Percentiles rank a stretch among this genome's conserved stretches.
phyloP scores from a whole-genome alignment of 2,797 vertebrate species.

The Rhinogobio ventralis region DNA sequence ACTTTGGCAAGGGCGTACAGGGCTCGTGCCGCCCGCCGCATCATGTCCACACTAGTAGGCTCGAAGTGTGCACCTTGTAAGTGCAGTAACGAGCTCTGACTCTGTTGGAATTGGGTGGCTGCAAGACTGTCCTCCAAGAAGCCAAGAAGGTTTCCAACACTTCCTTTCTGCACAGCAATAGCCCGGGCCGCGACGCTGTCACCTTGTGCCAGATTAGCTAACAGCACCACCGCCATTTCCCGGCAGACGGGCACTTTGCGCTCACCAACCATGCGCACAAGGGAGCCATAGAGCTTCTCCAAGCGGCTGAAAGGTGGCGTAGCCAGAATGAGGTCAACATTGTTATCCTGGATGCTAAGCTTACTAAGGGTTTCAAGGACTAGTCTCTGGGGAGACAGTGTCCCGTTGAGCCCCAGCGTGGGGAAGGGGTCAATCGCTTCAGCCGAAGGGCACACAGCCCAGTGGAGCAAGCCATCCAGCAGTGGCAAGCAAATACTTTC shows the following conservation, averaged over 20 bases:
- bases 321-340: slow-evolving; percentile 98
- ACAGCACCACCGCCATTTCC: slow-evolving; percentile 97
- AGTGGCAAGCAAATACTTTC: slow-evolving; percentile 98
- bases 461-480: slow-evolving; percentile 96
- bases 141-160: slow-evolving; percentile 95
- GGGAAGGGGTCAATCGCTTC: slow-evolving; percentile 98
- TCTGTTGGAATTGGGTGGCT: slow-evolving; percentile 97
- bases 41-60: slow-evolving; percentile 99
- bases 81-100: slow-evolving; percentile 91
- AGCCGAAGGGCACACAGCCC: slow-evolving; percentile 97
- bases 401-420: slow-evolving; percentile 90
- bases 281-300: slow-evolving; percentile 94
- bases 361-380: slow-evolving; percentile 99
- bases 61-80: slow-evolving; percentile 93
- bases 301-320: slow-evolving; percentile 96
- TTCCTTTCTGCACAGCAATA: slow-evolving; percentile 96
- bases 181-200: slow-evolving; percentile 93
- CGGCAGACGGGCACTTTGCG: slow-evolving; percentile 97
- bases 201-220: slow-evolving; percentile 97
- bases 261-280: slow-evolving; percentile 97
- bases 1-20: slow-evolving; percentile 96
- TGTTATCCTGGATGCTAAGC: slow-evolving; percentile 99
- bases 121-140: slow-evolving; percentile 99
- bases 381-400: slow-evolving; percentile 97
- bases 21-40: slow-evolving; percentile 96